Conservation (phyloP, 2,113 vertebrate species). For the Myanophis thanlyinensis region DNA sequence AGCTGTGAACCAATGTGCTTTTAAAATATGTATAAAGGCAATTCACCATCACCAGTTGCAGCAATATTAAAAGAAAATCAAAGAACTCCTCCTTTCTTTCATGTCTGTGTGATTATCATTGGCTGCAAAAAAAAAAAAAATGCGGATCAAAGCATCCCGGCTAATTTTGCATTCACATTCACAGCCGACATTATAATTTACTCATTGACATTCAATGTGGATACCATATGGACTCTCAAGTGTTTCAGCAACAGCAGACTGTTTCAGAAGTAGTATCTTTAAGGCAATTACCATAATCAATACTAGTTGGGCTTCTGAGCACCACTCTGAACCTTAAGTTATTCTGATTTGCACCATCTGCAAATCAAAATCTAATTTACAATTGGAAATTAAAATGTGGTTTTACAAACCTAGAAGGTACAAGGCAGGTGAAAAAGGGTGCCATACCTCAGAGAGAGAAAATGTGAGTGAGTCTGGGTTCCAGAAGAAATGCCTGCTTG, state of each 20-base stretch:
- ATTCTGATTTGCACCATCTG: constrained; percentile 18
- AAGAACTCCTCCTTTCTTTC: constrained; percentile 13
- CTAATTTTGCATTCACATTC: constrained; percentile 26
- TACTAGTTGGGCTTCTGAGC: constrained; percentile 11
- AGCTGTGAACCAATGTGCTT: background rate
- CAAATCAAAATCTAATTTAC: constrained; percentile 23
- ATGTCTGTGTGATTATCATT: constrained; percentile 12
- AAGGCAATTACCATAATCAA: constrained; percentile 24
- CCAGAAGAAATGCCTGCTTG: background rate
- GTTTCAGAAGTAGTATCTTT: constrained; percentile 23
- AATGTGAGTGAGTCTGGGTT: background rate
- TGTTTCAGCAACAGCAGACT: constrained; percentile 11
- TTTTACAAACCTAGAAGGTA: background rate
- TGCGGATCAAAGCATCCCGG: constrained; percentile 22
- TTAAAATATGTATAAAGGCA: background rate
- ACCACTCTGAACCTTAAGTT: background rate
- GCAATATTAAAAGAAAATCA: constrained; percentile 6
- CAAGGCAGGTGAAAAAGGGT: background rate
- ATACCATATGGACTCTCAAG: constrained; percentile 19
- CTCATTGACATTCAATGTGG: constrained; percentile 25
- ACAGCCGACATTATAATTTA: constrained; percentile 19
- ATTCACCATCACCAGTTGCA: background rate
- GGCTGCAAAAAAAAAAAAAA: constrained; percentile 27
- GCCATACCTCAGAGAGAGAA: background rate
- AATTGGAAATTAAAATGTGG: constrained; percentile 20